phyloP scores from a whole-genome alignment of 2,113 vertebrate species.

The Pongo abelii region DNA sequence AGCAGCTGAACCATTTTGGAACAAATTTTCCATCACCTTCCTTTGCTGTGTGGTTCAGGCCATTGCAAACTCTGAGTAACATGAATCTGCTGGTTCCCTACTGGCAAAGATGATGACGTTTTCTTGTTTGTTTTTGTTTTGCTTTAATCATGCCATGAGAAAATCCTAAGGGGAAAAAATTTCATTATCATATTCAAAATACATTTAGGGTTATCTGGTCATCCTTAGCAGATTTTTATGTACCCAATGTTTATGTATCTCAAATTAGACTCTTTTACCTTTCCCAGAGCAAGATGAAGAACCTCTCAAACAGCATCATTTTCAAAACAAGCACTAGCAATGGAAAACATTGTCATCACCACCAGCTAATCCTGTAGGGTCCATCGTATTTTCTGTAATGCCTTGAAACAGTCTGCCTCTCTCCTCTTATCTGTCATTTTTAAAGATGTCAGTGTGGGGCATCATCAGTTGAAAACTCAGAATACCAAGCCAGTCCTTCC shows the following conservation, averaged over 20 bases:
- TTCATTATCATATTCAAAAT: slow-evolving; percentile 50
- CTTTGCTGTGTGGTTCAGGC: slow-evolving; percentile 51
- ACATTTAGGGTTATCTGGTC: background rate
- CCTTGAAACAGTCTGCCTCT: slow-evolving; percentile 55
- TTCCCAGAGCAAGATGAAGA: slow-evolving; percentile 25
- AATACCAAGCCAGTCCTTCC: slow-evolving; percentile 35
- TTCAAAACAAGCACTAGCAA: background rate
- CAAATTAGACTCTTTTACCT: background rate
- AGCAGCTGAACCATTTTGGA: slow-evolving; percentile 80
- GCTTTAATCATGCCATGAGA: slow-evolving; percentile 47
- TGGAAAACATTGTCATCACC: background rate
- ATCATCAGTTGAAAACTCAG: slow-evolving; percentile 67
- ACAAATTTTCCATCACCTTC: slow-evolving; percentile 59
- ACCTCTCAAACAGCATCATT: background rate
- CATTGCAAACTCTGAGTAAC: background rate
- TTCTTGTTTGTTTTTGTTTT: background rate
- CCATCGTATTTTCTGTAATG: background rate
- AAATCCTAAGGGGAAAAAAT: background rate
- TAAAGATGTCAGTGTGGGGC: slow-evolving; percentile 52
- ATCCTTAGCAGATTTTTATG: background rate
- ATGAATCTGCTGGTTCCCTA: background rate
- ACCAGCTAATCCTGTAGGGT: background rate
- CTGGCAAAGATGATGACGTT: slow-evolving; percentile 12
- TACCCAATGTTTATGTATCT: slow-evolving; percentile 7
- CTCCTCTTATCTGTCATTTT: slow-evolving; percentile 39